Conservation (phyloP, 2,113 vertebrate species). For the Crotalus viridis region DNA sequence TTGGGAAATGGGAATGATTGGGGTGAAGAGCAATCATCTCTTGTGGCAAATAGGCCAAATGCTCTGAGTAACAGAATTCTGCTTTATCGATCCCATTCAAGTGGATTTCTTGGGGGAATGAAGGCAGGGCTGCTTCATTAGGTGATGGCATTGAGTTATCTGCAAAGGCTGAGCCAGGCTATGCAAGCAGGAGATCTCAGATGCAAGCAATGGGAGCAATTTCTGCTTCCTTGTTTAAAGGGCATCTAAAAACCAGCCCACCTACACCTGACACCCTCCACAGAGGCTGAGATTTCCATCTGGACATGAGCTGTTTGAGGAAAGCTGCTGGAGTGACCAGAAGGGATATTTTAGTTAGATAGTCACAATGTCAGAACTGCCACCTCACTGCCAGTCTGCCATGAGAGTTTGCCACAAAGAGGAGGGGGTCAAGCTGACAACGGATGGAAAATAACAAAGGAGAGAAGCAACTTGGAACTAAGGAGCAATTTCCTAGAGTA, state of each 20-base stretch:
- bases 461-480: too few species aligned
- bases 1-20: neutral
- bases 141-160: fast-evolving
- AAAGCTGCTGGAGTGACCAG: too few species aligned
- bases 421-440: too few species aligned
- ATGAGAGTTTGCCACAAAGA: too few species aligned
- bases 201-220: conserved; percentile 13
- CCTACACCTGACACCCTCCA: too few species aligned
- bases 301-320: too few species aligned
- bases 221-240: conserved; percentile 14
- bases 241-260: neutral
- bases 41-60: conserved; percentile 25
- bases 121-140: conserved; percentile 42
- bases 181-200: conserved; percentile 19
- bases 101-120: conserved; percentile 15
- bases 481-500: too few species aligned
- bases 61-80: conserved; percentile 21
- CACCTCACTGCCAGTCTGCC: too few species aligned
- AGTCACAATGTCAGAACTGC: too few species aligned
- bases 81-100: conserved; percentile 37
- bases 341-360: too few species aligned
- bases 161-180: conserved; percentile 8
- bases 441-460: too few species aligned
- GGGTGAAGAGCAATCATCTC: conserved; percentile 4
- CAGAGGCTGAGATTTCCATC: too few species aligned